phyloP scores from a whole-genome alignment of 2,113 vertebrate genomes.

The Pipra filicauda region DNA sequence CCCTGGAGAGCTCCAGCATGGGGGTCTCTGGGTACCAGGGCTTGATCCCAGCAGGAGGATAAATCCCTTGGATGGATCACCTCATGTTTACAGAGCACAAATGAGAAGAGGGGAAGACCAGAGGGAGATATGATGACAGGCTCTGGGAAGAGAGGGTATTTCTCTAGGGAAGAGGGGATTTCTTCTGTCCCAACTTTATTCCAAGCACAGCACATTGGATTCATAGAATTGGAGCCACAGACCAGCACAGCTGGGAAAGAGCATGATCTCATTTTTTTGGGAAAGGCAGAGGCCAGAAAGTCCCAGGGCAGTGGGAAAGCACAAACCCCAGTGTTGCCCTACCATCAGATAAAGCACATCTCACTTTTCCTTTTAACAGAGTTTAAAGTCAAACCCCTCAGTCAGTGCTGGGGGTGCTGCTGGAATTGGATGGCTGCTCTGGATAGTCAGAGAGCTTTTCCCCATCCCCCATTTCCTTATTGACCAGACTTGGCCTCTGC shows the following conservation, averaged over 20 bases:
- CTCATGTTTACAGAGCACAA: accelerated
- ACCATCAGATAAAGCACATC: not conserved
- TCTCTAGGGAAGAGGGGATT: not conserved
- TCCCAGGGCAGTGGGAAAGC: not conserved
- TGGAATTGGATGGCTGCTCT: accelerated
- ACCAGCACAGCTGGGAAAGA: not conserved
- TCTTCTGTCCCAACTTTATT: not conserved
- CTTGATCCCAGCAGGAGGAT: not conserved
- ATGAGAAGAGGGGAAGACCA: not conserved
- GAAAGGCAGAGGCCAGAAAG: not conserved
- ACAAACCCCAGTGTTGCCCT: accelerated
- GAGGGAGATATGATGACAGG: accelerated
- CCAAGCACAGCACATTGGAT: not conserved
- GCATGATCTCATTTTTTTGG: not conserved
- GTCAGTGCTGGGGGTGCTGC: not conserved
- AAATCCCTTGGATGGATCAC: not conserved
- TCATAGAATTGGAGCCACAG: accelerated
- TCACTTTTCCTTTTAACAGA: not conserved
- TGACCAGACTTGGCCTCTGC: not conserved
- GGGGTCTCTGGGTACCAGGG: not conserved
- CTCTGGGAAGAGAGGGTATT: not conserved
- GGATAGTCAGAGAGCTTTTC: not conserved
- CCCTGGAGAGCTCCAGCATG: not conserved
- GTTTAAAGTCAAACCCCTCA: not conserved
- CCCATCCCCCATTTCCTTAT: not conserved